Evolutionary conservation across 2,113 vertebrate genomes (phyloP).

Genomic region (Spea bombifrons): DNA sequence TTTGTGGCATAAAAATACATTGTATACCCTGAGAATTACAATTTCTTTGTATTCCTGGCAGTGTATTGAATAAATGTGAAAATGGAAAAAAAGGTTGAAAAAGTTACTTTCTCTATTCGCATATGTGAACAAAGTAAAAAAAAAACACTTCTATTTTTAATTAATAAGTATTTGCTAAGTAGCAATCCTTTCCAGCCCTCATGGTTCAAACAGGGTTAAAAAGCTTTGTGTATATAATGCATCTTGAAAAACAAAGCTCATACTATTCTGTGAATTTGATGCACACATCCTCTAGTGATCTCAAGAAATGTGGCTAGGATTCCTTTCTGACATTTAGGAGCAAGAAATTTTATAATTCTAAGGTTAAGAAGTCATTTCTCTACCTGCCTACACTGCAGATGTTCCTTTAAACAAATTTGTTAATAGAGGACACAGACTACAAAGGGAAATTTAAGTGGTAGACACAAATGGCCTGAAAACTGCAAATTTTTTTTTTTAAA

Average conservation of each 20-base stretch:
- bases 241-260: background rate
- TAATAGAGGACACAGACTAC: background rate
- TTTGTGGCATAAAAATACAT: too few species aligned
- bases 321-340: slow-evolving; percentile 40
- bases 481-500: background rate
- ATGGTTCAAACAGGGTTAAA: too few species aligned
- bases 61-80: too few species aligned
- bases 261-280: background rate
- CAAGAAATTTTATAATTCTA: slow-evolving; percentile 31
- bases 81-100: too few species aligned
- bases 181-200: too few species aligned
- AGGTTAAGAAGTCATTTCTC: slow-evolving; percentile 30
- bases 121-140: too few species aligned
- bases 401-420: slow-evolving; percentile 12
- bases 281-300: slow-evolving; percentile 23
- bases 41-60: too few species aligned
- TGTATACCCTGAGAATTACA: too few species aligned
- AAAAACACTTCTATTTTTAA: too few species aligned
- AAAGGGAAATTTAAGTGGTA: background rate
- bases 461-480: background rate
- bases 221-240: too few species aligned
- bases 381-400: slow-evolving; percentile 16
- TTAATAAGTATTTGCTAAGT: too few species aligned
- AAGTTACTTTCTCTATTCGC: too few species aligned
- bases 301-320: slow-evolving; percentile 27